A percentile compares a stretch with the other conserved stretches of the same genome.
Conservation (phyloP, 53 echinoderm and acorn worm genomes). For the Apostichopus leukothele region DNA sequence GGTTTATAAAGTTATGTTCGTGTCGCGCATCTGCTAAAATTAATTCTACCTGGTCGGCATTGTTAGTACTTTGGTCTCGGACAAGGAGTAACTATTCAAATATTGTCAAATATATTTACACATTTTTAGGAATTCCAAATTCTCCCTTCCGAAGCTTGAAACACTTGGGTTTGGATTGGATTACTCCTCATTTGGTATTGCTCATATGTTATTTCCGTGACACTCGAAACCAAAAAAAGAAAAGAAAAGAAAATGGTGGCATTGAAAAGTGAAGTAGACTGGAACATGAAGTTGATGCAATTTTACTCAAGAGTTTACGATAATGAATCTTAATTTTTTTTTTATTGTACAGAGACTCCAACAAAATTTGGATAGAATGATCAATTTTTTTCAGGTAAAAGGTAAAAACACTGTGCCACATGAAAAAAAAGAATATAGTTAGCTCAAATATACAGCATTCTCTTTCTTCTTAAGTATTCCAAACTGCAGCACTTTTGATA, state of each 20-base stretch:
- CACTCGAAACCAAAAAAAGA: neutral
- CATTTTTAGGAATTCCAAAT: neutral
- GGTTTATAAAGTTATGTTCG: too few species aligned
- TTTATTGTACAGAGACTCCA: too few species aligned
- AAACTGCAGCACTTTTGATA: neutral
- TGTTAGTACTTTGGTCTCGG: constrained; percentile 38
- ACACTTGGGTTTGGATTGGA: neutral
- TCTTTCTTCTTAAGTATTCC: neutral
- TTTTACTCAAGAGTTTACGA: too few species aligned
- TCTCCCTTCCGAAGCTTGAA: neutral
- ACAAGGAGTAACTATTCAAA: neutral
- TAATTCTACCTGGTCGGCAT: neutral
- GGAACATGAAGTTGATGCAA: too few species aligned
- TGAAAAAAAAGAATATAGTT: neutral
- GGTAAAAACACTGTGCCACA: neutral
- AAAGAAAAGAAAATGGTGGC: neutral
- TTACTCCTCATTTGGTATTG: neutral
- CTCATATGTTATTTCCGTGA: neutral
- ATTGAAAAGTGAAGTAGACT: neutral
- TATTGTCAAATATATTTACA: neutral
- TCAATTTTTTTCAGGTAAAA: too few species aligned
- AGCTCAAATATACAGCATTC: neutral
- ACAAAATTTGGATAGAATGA: too few species aligned
- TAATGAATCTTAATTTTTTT: too few species aligned
- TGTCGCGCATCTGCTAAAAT: too few species aligned